Evolutionary conservation across 2,797 vertebrate species (phyloP).

Genomic region (Cynopterus sphinx): DNA sequence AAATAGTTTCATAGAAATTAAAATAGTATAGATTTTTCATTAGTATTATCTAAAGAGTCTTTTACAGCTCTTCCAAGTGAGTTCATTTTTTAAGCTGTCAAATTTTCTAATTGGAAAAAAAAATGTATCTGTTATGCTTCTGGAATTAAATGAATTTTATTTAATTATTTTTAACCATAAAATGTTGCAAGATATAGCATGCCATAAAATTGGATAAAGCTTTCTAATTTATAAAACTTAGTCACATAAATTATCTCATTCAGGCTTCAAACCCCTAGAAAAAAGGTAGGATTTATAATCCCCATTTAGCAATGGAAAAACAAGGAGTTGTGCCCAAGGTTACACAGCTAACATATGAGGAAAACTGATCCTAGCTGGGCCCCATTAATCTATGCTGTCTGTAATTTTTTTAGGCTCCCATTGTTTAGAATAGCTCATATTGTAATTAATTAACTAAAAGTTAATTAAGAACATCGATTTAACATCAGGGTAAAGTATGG

Average conservation of each 20-base stretch:
- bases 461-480: constrained; percentile 8
- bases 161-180: neutral
- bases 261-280: constrained; percentile 3
- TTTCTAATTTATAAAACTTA: constrained; percentile 24
- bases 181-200: neutral
- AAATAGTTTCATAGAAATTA: constrained; percentile 25
- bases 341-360: neutral
- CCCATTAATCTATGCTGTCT: neutral
- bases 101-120: constrained; percentile 41
- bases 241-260: neutral
- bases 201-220: neutral
- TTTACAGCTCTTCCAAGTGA: constrained; percentile 19
- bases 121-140: neutral
- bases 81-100: neutral
- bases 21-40: neutral
- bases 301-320: neutral
- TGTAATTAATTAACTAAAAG: constrained; percentile 1
- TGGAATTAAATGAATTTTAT: constrained; percentile 19
- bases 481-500: neutral
- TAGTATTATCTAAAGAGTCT: constrained; percentile 16
- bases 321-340: accelerated
- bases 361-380: neutral
- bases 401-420: neutral
- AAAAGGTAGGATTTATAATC: neutral
- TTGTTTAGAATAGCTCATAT: constrained; percentile 12